These are phyloP conservation scores for Diplodus puntazzo DNA, from an alignment of 2,797 vertebrate genomes.

Conservation along the genomic window DNA sequence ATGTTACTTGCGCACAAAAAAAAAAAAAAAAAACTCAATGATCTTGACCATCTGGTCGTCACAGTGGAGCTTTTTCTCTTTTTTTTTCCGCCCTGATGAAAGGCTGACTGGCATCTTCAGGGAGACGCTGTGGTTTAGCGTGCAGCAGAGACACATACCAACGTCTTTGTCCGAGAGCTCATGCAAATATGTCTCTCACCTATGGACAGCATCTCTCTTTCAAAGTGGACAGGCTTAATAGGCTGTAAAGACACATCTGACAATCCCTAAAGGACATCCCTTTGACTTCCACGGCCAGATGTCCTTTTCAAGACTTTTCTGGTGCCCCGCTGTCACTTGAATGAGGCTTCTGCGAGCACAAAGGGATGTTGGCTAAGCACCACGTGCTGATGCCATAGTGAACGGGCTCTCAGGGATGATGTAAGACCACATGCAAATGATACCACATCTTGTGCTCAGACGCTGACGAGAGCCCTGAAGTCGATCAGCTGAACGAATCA, in stretches of 20 bases:
- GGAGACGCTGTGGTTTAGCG: constrained; percentile 61
- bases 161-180: constrained; percentile 59
- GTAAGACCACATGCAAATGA: constrained; percentile 79
- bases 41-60: constrained; percentile 81
- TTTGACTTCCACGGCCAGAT: constrained; percentile 78
- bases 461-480: constrained; percentile 44
- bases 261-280: constrained; percentile 66
- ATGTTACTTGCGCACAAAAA: constrained; percentile 71
- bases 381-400: constrained; percentile 77
- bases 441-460: constrained; percentile 65
- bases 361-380: constrained; percentile 78
- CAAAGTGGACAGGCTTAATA: constrained; percentile 52
- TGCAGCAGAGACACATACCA: constrained; percentile 49
- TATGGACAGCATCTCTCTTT: constrained; percentile 66
- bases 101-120: constrained; percentile 64
- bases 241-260: constrained; percentile 61
- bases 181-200: constrained; percentile 64
- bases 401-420: constrained; percentile 73
- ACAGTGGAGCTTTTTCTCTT: constrained; percentile 50
- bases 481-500: constrained; percentile 55
- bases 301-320: constrained; percentile 76
- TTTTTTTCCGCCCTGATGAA: constrained; percentile 41
- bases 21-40: constrained; percentile 65
- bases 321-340: constrained; percentile 73
- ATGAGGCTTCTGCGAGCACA: constrained; percentile 73